Evolutionary conservation across 2,113 vertebrate species (phyloP), one percentile per base, ranked within the genome.

Genomic region (Nibea coibor): DNA sequence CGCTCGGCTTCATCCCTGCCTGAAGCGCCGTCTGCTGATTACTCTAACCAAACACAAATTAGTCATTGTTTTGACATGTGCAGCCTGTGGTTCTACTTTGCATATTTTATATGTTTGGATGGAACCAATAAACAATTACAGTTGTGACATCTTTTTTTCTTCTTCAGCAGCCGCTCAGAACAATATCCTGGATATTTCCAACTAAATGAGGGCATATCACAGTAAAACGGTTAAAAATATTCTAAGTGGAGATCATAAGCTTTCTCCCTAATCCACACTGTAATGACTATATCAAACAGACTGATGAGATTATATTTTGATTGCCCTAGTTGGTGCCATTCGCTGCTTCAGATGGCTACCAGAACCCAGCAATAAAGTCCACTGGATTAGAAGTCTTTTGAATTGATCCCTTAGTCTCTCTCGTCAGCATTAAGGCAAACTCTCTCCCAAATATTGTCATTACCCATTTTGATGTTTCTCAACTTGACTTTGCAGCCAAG

Each of bases 201-300:
- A 51, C 57, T 69, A 63, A 78, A 89, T 48, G 65, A 72, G 66
- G 15, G 31, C 47, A 26, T 48, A 61, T 48, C 24, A 53, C 31
- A 71, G 48, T 50, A n/a, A 67, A 72, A 72, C 11, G 19, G 10
- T 15, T 47, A 62, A 63, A 76, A 69, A 56, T 22, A 71, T 28
- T 57, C 51, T 56, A 70, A 87, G 56, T 15, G 53, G 64, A 78
- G 82, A 87, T 90, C 74, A 82, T 53, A 50, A 47, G 48, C 48
- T 82, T 87, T 80, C 76, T 19, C 64, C 8, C 20, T 75, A 69
- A 87, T 87, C 85, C 81, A 45, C 43, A 22, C 31, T 68, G 61
- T 83, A 88, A 89, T 90, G 84, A 86, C 77, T 67, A 72, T 81
- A 89, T 89, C 63, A 75, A 80, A 81, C 69, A 84, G 88, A 91